These are phyloP conservation scores for Ctenosaura bakeri DNA, from an alignment of 2,797 vertebrate species.

Conservation along the genomic window DNA sequence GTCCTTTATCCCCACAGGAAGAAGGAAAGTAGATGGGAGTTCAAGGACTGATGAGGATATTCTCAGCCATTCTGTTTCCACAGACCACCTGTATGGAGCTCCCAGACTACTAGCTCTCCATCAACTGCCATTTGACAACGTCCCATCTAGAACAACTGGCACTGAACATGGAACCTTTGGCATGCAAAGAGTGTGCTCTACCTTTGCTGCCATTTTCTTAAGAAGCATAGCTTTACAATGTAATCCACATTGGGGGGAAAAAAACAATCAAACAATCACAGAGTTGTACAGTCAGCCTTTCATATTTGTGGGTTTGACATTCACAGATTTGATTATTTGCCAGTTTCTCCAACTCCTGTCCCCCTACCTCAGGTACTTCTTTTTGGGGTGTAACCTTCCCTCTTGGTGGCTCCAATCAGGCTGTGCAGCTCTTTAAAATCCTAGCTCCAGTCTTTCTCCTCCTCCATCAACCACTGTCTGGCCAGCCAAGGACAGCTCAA, in stretches of 20 bases:
- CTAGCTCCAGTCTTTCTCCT: too few relatives aligned
- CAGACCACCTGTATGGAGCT: neutral
- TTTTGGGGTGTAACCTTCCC: too few relatives aligned
- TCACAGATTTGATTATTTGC: too few relatives aligned
- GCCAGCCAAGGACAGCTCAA: too few relatives aligned
- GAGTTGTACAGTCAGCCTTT: too few relatives aligned
- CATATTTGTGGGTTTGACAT: too few relatives aligned
- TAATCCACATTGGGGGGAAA: too few relatives aligned
- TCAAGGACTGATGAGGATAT: neutral
- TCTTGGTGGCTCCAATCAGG: too few relatives aligned
- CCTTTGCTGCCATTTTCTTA: neutral
- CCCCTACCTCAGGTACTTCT: too few relatives aligned
- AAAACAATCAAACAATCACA: neutral
- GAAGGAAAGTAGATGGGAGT: neutral
- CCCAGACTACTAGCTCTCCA: neutral
- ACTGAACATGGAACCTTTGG: neutral
- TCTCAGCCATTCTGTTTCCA: neutral
- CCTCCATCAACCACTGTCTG: too few relatives aligned
- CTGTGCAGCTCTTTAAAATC: too few relatives aligned
- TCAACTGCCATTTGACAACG: neutral
- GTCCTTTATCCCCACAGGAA: neutral
- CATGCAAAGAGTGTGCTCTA: neutral
- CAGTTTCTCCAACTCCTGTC: too few relatives aligned
- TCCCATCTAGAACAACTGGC: neutral
- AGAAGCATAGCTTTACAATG: neutral